Evolutionary conservation across 2,113 vertebrate genomes (phyloP), one percentile per base, ranked within the genome.

Genomic region (Typhlomys cinereus): DNA sequence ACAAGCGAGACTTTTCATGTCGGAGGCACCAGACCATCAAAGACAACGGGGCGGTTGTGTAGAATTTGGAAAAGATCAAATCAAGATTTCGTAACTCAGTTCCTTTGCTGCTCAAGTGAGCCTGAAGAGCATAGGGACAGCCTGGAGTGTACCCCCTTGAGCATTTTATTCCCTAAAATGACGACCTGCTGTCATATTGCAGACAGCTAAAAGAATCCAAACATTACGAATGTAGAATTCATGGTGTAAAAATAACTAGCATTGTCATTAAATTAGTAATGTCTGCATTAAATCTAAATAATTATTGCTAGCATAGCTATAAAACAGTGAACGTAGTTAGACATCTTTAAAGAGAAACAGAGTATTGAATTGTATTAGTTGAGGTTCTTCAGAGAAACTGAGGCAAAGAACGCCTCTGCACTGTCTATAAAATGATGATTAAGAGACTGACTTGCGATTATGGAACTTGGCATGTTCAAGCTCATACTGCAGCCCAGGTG

Each of bases 161-260:
- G 66, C 27, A 59, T 7, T 61, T 31, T 39, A 11, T 74, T 52
- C 25, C 54, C 59, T 50, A 50, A 62, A 54, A 21, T 62, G 36
- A 73, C 57, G 44, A 83, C 52, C 78, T 59, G 17, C 4, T 31
- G 67, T 61, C 13, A 7, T 44, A 54, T 52, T 81, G 31, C 31
- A 92, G 25, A 59, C 4, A 71, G 44, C 36, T 79, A 54, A 71
- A 31, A 87, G 87, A 83, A 71, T 31, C 29, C 57, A 84, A 39
- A 79, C 86, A 48, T 84, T 31, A 90, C 84, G n/a, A 75, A 62
- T 62, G 44, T 57, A 15, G 44, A 88, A 74, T 62, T 84, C 41
- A 57, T 39, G 52, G 5, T 31, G 31, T 87, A 34, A n/a, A 57
- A 91, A 75, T 69, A 80, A 36, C 3, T 31, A 62, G 46, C 34